phyloP scores from a whole-genome alignment of 2,888 invertebrate genomes.

The Lasioglossum pauxillum region DNA sequence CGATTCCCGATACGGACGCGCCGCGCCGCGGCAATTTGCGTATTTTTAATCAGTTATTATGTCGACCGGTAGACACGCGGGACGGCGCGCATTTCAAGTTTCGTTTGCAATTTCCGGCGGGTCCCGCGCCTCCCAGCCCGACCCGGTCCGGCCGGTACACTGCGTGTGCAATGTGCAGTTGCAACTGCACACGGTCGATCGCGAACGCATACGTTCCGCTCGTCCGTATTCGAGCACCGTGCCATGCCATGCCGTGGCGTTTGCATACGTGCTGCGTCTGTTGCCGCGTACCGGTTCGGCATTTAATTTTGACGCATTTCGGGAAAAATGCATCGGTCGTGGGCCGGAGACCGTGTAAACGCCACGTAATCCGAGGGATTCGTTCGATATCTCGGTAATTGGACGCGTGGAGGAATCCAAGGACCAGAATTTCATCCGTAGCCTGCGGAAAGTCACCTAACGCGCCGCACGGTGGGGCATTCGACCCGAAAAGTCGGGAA shows the following conservation, averaged over 20 bases:
- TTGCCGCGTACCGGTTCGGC: conserved; percentile 63
- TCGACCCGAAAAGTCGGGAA: no score
- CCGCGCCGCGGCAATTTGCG: conserved; percentile 60
- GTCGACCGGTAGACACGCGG: conserved; percentile 32
- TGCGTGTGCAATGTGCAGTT: conserved; percentile 47
- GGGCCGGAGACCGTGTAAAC: neutral
- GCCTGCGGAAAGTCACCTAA: neutral
- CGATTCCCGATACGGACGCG: neutral
- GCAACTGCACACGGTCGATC: conserved; percentile 47
- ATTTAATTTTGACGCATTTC: conserved; percentile 72
- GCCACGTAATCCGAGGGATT: conserved; percentile 32
- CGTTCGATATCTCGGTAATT: conserved; percentile 38
- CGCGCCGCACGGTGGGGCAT: no score
- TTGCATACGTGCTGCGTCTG: conserved; percentile 71
- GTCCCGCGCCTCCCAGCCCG: neutral
- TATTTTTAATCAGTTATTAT: conserved; percentile 76
- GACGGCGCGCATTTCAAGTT: conserved; percentile 64
- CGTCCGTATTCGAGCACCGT: conserved; percentile 18
- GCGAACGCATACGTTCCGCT: conserved; percentile 29
- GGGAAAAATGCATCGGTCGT: conserved; percentile 59
- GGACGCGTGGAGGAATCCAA: conserved; percentile 11
- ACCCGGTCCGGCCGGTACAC: neutral
- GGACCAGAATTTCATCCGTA: neutral
- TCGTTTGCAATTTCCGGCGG: conserved; percentile 68
- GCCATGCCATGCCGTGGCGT: neutral